Base-by-base conservation (phyloP, 35 echinoderm and acorn worm species). In the Heliocidaris tuberculata region DNA sequence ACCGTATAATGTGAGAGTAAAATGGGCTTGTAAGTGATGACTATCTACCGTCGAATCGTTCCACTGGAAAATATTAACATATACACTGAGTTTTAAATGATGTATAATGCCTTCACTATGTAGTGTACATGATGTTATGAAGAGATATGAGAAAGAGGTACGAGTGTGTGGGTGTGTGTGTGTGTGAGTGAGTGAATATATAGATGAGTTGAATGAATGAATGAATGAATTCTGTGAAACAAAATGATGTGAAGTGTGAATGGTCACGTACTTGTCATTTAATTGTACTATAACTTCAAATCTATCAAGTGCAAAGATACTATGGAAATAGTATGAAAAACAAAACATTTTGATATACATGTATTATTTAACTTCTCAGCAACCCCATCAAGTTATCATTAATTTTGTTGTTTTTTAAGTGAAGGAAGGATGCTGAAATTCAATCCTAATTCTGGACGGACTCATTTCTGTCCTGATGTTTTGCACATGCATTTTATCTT, bases 291-390 rank as follows among this genome's bases (percentile, higher is more conserved):
- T 78, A 78, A n/a, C 65, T 78, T 78, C 65, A 78, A 19, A 78
- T 78, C 15, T 78, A 78, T 78, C 65, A 78, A 78, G 65, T 78
- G 65, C 65, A 78, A 78, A 78, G 27, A 78, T 78, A 78, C 65
- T 78, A 19, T 19, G n/a, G 17, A n/a, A 27, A 78, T 78, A 78
- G 65, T 78, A 78, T 78, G 7, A 21, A 19, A 78, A 78, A 78
- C 65, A 78, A 78, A 78, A 78, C 65, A 78, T 78, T 78, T 78
- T 78, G 19, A 56, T 21, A 78, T 78, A 78, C 21, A 78, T 78
- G 65, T 78, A 78, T 78, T 78, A 78, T 78, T 78, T n/a, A 78
- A 78, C 65, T 78, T 78, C 65, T 27, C 65, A 78, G 65, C 65
- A 78, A 78, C 65, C 65, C 65, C 21, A 78, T 78, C 65, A 78